A percentile compares a stretch with the other conserved stretches of the same genome.
These are phyloP conservation scores for Tupaia chinensis DNA, from an alignment of 2,113 vertebrate genomes.

Conservation along the genomic window DNA sequence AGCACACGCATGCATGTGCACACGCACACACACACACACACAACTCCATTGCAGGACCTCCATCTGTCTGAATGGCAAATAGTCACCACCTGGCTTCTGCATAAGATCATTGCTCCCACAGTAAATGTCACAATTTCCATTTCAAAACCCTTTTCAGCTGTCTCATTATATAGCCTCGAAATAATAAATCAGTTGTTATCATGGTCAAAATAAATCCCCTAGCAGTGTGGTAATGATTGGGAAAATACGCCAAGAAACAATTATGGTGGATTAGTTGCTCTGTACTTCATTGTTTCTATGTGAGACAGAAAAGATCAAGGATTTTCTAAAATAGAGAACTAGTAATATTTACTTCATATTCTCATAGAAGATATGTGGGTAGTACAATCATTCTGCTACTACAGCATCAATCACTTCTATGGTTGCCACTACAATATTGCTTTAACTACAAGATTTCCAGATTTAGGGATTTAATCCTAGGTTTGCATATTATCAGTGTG, in stretches of 20 bases:
- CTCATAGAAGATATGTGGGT: background rate
- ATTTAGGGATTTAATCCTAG: background rate
- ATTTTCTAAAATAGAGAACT: conserved; percentile 31
- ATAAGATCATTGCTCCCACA: conserved; percentile 83
- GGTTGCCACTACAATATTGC: background rate
- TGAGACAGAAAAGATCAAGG: background rate
- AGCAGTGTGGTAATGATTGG: conserved; percentile 27
- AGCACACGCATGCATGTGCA: too few relatives aligned
- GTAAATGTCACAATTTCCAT: conserved; percentile 88
- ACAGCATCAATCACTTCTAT: background rate
- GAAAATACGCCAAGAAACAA: conserved; percentile 15
- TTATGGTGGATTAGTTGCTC: background rate
- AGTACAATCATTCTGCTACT: background rate
- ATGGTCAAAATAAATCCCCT: conserved; percentile 60
- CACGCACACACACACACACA: background rate
- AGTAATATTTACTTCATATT: background rate
- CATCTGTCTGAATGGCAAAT: conserved; percentile 84
- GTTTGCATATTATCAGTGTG: background rate
- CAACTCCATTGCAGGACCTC: conserved; percentile 75
- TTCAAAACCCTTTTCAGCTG: conserved; percentile 86
- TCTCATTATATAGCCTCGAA: conserved; percentile 81
- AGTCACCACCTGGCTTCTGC: conserved; percentile 86
- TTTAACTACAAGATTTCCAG: background rate
- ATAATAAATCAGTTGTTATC: conserved; percentile 83
- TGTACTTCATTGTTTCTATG: background rate